Base-by-base conservation (phyloP, 2,888 invertebrate species). In the Drosophila neotestacea region DNA sequence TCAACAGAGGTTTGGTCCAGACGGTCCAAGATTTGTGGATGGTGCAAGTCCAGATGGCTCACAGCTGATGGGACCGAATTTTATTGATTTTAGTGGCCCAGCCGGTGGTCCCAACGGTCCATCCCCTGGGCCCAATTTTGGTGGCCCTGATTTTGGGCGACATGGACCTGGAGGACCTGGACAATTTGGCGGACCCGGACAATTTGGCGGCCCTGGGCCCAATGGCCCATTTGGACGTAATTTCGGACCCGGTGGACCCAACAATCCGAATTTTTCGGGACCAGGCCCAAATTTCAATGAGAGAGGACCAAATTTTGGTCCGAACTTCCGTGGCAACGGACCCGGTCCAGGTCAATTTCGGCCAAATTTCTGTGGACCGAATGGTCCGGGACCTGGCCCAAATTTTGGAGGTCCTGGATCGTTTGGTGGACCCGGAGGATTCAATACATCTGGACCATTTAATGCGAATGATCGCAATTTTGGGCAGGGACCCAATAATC, bases 351-450 rank as follows among this genome's bases (percentile, higher is more conserved):
- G 64, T 10, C 54, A 16, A 63, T 56, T 75, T 60, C 50, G 75
- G 41, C 60, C 65, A 2, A 83, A 79, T 16, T 77, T 77, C 36
- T 62, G 73, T 13, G 75, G 67, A 0, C 60, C 73, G 0, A 71
- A 71, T 36, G 77, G 77, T 1, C 70, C 68, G 0, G 73, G 75
- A 2, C 60, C 72, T 38, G 71, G 76, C 5, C 61, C 55, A 4
- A 70, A 64, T n/a, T 52, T 52, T 13, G 38, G 48, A 5, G 42
- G 51, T 0, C 34, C 51, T 27, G 73, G 62, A 6, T 59, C 51
- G 1, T 52, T 52, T 52, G 54, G 56, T 39, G 42, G 51, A 5
- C 63, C 59, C 11, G 36, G 46, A 7, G 22, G 32, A 0, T 16
- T 47, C 11, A 69, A 62, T 50, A 67, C 69, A 54, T 63, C 60